These are phyloP conservation scores for Onchidella celtica DNA, from an alignment of 2,888 invertebrate species.

Conservation along the genomic window DNA sequence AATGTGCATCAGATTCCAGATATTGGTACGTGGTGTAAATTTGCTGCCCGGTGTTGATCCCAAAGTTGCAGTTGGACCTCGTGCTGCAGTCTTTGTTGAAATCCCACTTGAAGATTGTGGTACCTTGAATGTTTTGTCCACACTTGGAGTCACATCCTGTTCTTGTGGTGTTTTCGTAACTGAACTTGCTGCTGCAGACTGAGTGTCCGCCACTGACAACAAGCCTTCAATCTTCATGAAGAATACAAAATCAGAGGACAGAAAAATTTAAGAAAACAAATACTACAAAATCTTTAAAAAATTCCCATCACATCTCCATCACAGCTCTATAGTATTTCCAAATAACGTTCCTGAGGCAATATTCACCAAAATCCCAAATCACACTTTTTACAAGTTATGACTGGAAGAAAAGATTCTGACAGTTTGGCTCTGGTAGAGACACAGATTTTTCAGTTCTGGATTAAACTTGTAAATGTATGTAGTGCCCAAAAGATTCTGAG, in stretches of 20 bases:
- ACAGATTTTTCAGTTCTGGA: no score
- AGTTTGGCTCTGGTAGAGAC: no score
- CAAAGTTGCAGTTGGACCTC: background rate
- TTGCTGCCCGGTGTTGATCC: slow-evolving; percentile 20
- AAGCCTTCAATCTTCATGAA: slow-evolving; percentile 23
- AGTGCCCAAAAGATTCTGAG: no score
- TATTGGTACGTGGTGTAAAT: slow-evolving; percentile 50
- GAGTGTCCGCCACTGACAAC: background rate
- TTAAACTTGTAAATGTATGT: no score
- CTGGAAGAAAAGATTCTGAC: no score
- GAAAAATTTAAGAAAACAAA: background rate
- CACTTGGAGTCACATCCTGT: background rate
- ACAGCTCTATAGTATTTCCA: no score
- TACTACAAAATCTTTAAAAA: no score
- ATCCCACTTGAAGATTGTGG: background rate
- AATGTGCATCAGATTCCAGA: slow-evolving; percentile 30
- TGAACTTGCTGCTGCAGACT: background rate
- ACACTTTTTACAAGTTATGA: no score
- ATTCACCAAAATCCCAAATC: no score
- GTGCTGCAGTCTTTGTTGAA: background rate
- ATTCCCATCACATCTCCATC: no score
- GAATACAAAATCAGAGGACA: background rate
- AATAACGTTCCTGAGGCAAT: no score
- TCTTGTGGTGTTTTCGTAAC: background rate
- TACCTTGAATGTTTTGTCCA: background rate